Conservation (phyloP, 2,113 vertebrate species). For the Rattus norvegicus region DNA sequence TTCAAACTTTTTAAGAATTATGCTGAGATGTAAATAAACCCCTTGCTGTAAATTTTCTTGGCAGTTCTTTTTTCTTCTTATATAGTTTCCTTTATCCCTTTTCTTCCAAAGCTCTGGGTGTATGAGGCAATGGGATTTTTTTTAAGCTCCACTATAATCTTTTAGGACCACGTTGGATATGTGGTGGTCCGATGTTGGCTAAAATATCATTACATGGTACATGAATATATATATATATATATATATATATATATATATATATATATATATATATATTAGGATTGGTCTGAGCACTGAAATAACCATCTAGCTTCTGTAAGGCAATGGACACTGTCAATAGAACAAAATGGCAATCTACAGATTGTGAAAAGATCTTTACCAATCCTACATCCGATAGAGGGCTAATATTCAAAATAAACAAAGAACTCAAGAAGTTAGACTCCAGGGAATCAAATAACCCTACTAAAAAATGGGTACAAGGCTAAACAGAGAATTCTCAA, state of each 20-base stretch:
- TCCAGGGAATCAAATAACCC: too few relatives aligned
- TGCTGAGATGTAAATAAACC: not conserved
- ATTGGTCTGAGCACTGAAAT: slow-evolving; percentile 10
- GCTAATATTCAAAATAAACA: too few relatives aligned
- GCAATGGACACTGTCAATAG: too few relatives aligned
- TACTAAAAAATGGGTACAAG: too few relatives aligned
- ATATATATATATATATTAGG: not conserved
- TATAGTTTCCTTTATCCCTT: not conserved
- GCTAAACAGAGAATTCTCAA: too few relatives aligned
- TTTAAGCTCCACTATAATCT: not conserved
- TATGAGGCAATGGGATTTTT: not conserved
- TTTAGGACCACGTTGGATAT: not conserved
- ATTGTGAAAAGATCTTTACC: too few relatives aligned
- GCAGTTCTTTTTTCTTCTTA: not conserved
- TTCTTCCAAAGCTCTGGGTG: not conserved
- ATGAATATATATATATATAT: not conserved
- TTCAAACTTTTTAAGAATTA: not conserved
- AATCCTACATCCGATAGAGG: too few relatives aligned
- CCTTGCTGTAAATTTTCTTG: not conserved
- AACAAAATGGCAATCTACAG: too few relatives aligned
- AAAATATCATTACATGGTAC: slow-evolving; percentile 15
- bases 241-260: too few relatives aligned
- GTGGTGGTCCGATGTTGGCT: not conserved
- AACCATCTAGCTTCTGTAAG: not conserved
- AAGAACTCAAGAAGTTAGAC: too few relatives aligned